These are phyloP conservation scores for Vollenhovia emeryi DNA, from an alignment of 1,140 invertebrate species.

Conservation along the genomic window DNA sequence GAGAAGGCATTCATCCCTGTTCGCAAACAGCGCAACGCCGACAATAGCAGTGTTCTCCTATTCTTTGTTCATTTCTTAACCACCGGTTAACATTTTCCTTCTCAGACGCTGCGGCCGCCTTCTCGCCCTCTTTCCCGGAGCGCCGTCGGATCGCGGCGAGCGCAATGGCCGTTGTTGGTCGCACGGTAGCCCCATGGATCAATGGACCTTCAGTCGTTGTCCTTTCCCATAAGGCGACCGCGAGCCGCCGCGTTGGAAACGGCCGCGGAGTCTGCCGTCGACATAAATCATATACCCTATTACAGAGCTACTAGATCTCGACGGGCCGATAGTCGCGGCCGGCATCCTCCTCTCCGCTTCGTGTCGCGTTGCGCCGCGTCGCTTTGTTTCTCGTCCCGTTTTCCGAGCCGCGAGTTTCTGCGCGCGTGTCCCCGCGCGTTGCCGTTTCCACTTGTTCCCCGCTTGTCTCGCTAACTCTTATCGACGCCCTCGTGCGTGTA, in stretches of 20 bases:
- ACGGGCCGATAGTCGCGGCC: constrained; percentile 75
- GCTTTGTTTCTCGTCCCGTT: constrained; percentile 15
- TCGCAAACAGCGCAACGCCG: constrained; percentile 65
- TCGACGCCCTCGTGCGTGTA: constrained; percentile 37
- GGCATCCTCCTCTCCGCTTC: constrained; percentile 45
- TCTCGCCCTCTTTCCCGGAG: neutral
- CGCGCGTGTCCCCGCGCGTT: constrained; percentile 35
- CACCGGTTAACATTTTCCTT: neutral
- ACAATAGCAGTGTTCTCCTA: constrained; percentile 51
- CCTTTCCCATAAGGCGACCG: constrained; percentile 69
- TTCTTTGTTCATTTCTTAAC: neutral
- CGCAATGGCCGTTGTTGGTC: constrained; percentile 29
- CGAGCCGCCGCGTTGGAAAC: constrained; percentile 73
- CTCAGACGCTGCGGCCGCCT: neutral
- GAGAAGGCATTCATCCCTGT: constrained; percentile 38
- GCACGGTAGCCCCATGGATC: constrained; percentile 61
- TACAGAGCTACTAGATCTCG: constrained; percentile 81
- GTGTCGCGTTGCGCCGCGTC: constrained; percentile 1
- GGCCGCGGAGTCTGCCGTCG: constrained; percentile 66
- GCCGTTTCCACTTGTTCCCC: constrained; percentile 21
- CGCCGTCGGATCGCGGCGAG: neutral
- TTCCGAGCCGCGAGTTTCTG: constrained; percentile 37
- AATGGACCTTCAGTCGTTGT: constrained; percentile 76
- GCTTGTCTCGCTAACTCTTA: constrained; percentile 20
- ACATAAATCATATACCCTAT: constrained; percentile 84